Conservation (phyloP, 2,797 vertebrate genomes). For the Poeciliopsis presidionis region DNA sequence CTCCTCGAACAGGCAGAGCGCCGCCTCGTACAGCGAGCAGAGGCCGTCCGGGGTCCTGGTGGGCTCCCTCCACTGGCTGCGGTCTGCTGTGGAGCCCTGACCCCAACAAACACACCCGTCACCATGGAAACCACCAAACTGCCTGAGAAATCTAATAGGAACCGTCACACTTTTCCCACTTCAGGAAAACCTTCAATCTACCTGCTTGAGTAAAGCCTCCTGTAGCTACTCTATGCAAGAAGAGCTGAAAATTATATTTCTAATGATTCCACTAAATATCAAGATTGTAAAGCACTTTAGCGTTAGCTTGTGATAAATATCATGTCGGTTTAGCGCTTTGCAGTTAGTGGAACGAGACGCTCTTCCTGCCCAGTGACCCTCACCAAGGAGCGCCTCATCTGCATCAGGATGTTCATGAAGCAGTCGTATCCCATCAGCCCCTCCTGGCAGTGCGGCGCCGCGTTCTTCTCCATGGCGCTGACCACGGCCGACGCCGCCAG, state of each 20-base stretch:
- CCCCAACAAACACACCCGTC: background rate
- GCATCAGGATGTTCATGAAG: conserved; percentile 96
- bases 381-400: conserved; percentile 97
- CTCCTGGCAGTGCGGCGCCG: conserved; percentile 83
- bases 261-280: too few relatives aligned
- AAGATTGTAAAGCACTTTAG: too few relatives aligned
- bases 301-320: too few relatives aligned
- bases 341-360: too few relatives aligned
- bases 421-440: conserved; percentile 98
- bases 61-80: conserved; percentile 96
- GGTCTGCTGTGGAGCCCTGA: conserved; percentile 94
- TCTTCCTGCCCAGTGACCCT: conserved; percentile 20
- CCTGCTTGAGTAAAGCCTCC: too few relatives aligned
- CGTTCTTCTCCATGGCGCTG: conserved; percentile 88
- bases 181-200: background rate
- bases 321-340: too few relatives aligned
- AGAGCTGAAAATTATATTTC: background rate
- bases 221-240: background rate
- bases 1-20: conserved; percentile 94
- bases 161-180: background rate
- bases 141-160: background rate
- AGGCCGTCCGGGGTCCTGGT: conserved; percentile 90
- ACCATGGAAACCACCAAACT: background rate
- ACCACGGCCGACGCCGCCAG: conserved; percentile 92
- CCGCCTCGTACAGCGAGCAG: conserved; percentile 95